Conservation (phyloP, 2,113 vertebrate species). For the Merops nubicus region DNA sequence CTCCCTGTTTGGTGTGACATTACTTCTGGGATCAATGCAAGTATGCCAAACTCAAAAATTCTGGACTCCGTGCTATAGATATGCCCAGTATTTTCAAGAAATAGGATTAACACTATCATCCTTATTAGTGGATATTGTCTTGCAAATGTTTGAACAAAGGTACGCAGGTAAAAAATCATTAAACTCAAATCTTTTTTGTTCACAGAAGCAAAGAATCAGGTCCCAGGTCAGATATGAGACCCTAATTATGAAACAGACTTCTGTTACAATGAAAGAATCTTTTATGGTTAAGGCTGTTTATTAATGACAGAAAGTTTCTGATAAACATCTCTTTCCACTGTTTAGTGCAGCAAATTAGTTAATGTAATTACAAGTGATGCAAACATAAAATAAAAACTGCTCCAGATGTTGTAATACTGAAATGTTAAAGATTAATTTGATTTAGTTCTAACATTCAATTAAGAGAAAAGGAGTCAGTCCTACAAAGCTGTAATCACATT, state of each 20-base stretch:
- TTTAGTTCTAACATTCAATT: background rate
- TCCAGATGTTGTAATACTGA: background rate
- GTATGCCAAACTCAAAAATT: rapidly evolving
- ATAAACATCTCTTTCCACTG: background rate
- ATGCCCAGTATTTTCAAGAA: background rate
- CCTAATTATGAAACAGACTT: background rate
- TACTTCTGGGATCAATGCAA: background rate
- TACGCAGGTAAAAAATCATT: background rate
- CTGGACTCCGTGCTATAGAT: background rate
- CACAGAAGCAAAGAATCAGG: background rate
- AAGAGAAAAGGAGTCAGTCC: background rate
- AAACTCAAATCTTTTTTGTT: background rate
- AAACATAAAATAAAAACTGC: background rate
- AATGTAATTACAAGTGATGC: background rate
- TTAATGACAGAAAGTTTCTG: background rate
- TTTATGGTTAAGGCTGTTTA: background rate
- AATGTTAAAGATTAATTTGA: background rate
- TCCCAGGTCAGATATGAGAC: background rate
- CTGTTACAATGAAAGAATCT: background rate
- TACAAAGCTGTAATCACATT: background rate
- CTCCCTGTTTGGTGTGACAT: background rate
- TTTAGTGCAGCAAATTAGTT: background rate
- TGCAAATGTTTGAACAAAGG: background rate
- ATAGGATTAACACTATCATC: background rate
- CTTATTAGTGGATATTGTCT: background rate